phyloP scores from a whole-genome alignment of 2,797 vertebrate genomes.

The Lagocephalus sceleratus region DNA sequence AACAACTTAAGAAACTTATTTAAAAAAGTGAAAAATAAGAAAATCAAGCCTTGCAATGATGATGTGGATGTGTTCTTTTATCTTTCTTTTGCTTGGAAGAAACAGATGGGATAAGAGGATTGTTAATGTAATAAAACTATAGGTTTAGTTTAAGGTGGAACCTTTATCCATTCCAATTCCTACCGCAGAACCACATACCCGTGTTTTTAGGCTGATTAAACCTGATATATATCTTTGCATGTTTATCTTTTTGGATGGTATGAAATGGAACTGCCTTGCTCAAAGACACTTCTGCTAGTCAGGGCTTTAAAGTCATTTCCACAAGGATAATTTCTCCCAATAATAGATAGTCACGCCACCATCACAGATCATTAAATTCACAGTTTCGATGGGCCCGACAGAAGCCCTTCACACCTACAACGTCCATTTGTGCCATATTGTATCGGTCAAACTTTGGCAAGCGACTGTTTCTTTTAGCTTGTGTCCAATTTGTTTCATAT shows the following conservation, averaged over 20 bases:
- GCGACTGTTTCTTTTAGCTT: slow-evolving; percentile 45
- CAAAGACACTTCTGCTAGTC: slow-evolving; percentile 75
- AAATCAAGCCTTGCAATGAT: slow-evolving; percentile 84
- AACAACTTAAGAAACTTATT: slow-evolving; percentile 80
- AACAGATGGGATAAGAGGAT: slow-evolving; percentile 74
- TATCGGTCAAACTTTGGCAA: slow-evolving; percentile 27
- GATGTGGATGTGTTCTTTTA: slow-evolving; percentile 85
- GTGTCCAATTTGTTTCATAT: slow-evolving; percentile 41
- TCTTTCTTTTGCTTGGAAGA: slow-evolving; percentile 85
- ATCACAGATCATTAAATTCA: slow-evolving; percentile 13
- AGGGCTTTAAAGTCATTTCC: slow-evolving; percentile 62
- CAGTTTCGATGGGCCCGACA: no score
- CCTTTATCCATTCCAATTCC: slow-evolving; percentile 74
- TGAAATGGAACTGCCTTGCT: slow-evolving; percentile 83
- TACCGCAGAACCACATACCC: slow-evolving; percentile 58
- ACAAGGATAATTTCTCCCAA: slow-evolving; percentile 50
- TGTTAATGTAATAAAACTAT: slow-evolving; percentile 78
- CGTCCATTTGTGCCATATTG: no score
- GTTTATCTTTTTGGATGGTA: slow-evolving; percentile 81
- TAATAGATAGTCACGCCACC: slow-evolving; percentile 36
- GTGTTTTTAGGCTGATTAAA: slow-evolving; percentile 76
- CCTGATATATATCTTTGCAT: slow-evolving; percentile 78
- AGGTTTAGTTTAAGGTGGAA: slow-evolving; percentile 79
- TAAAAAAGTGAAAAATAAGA: slow-evolving; percentile 74
- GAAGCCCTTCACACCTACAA: no score